These are phyloP conservation scores for Fratercula arctica DNA, from an alignment of 2,797 vertebrate genomes.

Conservation along the genomic window DNA sequence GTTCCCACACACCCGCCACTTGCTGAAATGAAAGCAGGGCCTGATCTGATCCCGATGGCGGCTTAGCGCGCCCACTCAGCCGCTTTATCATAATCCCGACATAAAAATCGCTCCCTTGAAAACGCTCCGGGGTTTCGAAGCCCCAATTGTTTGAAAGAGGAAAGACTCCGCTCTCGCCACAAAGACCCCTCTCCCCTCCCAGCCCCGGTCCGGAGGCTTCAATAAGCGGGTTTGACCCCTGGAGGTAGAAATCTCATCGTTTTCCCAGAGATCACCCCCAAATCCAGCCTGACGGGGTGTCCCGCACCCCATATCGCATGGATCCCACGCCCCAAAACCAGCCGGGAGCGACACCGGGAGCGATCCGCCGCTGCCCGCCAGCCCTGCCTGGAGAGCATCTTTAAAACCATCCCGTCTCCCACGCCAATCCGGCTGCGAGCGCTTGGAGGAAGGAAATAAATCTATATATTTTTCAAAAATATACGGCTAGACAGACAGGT, in stretches of 20 bases:
- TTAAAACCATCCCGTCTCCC: not conserved
- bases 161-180: constrained; percentile 12
- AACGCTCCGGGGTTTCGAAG: not conserved
- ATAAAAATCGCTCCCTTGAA: not conserved
- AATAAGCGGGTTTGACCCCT: not conserved
- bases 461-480: accelerated
- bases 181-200: not conserved
- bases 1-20: not conserved
- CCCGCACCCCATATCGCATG: accelerated
- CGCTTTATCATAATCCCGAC: constrained; percentile 35
- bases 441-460: not conserved
- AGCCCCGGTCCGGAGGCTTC: not conserved
- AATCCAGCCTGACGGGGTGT: not conserved
- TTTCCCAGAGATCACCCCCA: not conserved
- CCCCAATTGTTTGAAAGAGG: constrained; percentile 27
- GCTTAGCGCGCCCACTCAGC: constrained; percentile 35
- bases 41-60: constrained; percentile 16
- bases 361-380: not conserved
- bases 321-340: not conserved
- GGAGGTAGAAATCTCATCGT: accelerated
- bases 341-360: not conserved
- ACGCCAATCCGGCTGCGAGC: accelerated
- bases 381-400: not conserved
- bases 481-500: accelerated
- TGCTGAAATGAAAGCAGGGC: constrained; percentile 17